These are phyloP conservation scores for Hypanus sabinus DNA, from an alignment of 2,113 vertebrate genomes.

Conservation along the genomic window DNA sequence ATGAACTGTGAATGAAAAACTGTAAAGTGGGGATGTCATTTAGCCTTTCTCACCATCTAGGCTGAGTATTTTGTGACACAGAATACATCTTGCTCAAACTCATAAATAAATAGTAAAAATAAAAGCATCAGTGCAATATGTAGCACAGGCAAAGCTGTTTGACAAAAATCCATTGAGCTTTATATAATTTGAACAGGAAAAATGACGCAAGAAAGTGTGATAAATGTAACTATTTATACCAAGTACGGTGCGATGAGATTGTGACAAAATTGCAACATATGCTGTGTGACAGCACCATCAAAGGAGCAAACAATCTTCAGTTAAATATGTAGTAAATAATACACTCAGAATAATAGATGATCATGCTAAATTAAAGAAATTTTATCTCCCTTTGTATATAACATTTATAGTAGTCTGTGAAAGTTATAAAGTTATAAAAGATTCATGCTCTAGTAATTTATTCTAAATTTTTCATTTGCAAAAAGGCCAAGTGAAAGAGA, in stretches of 20 bases:
- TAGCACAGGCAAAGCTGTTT: conserved; percentile 5
- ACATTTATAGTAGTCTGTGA: not conserved
- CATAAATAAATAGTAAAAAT: not conserved
- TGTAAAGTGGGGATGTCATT: conserved; percentile 4
- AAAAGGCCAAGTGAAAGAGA: not conserved
- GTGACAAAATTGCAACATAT: not conserved
- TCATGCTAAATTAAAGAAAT: conserved; percentile 1
- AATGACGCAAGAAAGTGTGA: not conserved
- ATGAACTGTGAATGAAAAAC: not conserved
- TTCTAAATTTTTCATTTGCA: not conserved
- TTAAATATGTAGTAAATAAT: conserved; percentile 13
- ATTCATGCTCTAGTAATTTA: not conserved
- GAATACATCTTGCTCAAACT: not conserved
- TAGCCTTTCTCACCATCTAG: conserved; percentile 11
- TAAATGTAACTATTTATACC: conserved; percentile 1
- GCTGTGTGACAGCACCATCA: not conserved
- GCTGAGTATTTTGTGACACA: not conserved
- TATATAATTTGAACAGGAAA: conserved; percentile 31
- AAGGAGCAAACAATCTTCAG: not conserved
- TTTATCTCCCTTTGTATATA: not conserved
- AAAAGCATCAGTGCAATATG: conserved; percentile 19
- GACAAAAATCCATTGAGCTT: not conserved
- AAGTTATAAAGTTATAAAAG: not conserved
- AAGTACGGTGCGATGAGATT: not conserved
- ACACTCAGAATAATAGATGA: not conserved